Base-by-base conservation (phyloP, 2,888 invertebrate genomes). In the Drosophila mimica region DNA sequence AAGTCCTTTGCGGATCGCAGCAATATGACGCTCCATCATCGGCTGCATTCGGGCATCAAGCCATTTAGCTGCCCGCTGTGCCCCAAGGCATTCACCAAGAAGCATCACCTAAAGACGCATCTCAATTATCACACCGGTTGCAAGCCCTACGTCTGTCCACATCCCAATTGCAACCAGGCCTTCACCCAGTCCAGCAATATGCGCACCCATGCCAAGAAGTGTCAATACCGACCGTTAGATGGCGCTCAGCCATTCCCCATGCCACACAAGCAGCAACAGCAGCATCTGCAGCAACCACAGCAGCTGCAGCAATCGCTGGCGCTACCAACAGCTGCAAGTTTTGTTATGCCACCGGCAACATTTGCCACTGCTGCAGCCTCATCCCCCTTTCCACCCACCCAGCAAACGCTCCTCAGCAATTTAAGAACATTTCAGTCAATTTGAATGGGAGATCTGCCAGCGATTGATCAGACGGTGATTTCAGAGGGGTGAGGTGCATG, bases 141-240 rank as follows among this genome's bases (percentile, higher is more conserved):
- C 61, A 97, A 97, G 89, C 97, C 97, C 0, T 97, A 97, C 91
- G 94, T 94, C n/a, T 96, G 96, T 88, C 94, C 95, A 30, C 94
- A 94, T 92, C 94, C 91, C 68, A 94, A 94, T 80, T 97, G 97
- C 91, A 95, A 95, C 17, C 94, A 97, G 46, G 95, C 96, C 15
- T 97, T 97, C 91, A 97, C 97, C 0, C 97, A 97, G 92, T 97
- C 97, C 56, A 97, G 97, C 82, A 97, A 97, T 90, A 97, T 97
- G 97, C 94, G 97, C 79, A 97, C 97, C 0, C 97, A 97, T 91
- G 95, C 95, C 89, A 97, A 97, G 92, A 97, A 97, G 91, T 97
- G 97, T 83, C 92, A 93, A 76, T 92, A 92, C 59, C 87, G 91
- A 59, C 92, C 93, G 40, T 36, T 91, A 64, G 87, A 87, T n/a